Evolutionary conservation across 2,797 vertebrate genomes (phyloP), one percentile per base, ranked within the genome.

Genomic region (Acanthopagrus latus): DNA sequence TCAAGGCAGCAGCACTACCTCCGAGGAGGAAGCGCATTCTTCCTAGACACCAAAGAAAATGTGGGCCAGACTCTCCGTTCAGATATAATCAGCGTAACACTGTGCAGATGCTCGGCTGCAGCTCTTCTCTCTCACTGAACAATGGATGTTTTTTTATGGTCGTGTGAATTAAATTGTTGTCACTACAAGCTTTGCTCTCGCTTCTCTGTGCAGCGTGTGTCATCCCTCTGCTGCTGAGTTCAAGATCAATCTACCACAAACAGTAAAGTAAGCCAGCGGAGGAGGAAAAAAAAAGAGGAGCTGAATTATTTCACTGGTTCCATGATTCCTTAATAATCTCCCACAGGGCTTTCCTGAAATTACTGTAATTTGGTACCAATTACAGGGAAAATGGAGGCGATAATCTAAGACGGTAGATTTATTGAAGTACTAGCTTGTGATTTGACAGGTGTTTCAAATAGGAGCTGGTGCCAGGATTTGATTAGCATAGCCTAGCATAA

Each of bases 101-200:
- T 68, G 18, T 76, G 79, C 83, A 78, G 74, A 63, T 14, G 50
- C 60, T 73, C 73, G 55, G 66, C 71, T 57, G 75, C 50, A 60
- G 72, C 74, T 65, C 33, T 16, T 52, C 50, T 66, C 54, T 70
- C 64, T 69, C 57, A 27, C 5, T 27, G 33, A 74, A 69, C 78
- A 51, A 41, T 7, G n/a, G 47, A 48, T 27, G 41, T 44, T 12
- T 76, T 41, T 77, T 64, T 44, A 62, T 20, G 52, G 44, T 62
- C 51, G 58, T 64, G 44, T 76, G 58, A 69, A 62, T 74, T 27
- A 29, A 71, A 76, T 17, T 12, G 58, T 76, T 65, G 41, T 21
- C 58, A 44, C 48, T 57, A 60, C 18, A 60, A 50, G 69, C 27
- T 74, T 68, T 74, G 25, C 69, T 79, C 60, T 38, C 29, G 21